Evolutionary conservation across 2,113 vertebrate genomes (phyloP).

Genomic region (Ranitomeya variabilis): DNA sequence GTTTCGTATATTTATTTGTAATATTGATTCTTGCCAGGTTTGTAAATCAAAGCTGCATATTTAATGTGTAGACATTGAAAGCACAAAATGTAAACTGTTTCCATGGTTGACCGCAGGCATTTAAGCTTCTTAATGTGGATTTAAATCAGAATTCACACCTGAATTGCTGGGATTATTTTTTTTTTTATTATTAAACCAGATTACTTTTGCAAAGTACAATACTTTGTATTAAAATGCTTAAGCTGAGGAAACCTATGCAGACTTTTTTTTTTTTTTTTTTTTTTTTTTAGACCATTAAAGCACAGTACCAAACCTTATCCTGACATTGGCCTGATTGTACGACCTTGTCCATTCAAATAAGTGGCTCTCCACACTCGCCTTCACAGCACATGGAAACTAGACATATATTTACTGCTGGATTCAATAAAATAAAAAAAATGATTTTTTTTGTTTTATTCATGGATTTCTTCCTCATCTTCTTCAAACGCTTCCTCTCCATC

Average conservation of each 20-base stretch:
- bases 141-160: background rate
- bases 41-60: too few relatives aligned
- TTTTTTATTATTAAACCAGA: slow-evolving; percentile 40
- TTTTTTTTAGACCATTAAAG: background rate
- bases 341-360: slow-evolving; percentile 17
- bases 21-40: too few relatives aligned
- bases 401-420: background rate
- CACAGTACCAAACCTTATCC: background rate
- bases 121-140: background rate
- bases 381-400: slow-evolving; percentile 14
- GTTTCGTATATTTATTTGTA: too few relatives aligned
- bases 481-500: slow-evolving; percentile 87
- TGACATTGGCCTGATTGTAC: background rate
- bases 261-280: background rate
- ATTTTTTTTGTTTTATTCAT: slow-evolving; percentile 72
- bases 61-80: too few relatives aligned
- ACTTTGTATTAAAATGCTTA: slow-evolving; percentile 7
- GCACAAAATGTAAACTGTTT: too few relatives aligned
- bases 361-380: background rate
- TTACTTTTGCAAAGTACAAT: slow-evolving; percentile 14
- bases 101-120: too few relatives aligned
- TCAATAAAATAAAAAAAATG: background rate
- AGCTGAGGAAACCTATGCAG: background rate
- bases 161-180: background rate
- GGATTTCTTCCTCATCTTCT: slow-evolving; percentile 82